phyloP scores from a whole-genome alignment of 2,888 invertebrate genomes.

The Xanthorhoe designata region DNA sequence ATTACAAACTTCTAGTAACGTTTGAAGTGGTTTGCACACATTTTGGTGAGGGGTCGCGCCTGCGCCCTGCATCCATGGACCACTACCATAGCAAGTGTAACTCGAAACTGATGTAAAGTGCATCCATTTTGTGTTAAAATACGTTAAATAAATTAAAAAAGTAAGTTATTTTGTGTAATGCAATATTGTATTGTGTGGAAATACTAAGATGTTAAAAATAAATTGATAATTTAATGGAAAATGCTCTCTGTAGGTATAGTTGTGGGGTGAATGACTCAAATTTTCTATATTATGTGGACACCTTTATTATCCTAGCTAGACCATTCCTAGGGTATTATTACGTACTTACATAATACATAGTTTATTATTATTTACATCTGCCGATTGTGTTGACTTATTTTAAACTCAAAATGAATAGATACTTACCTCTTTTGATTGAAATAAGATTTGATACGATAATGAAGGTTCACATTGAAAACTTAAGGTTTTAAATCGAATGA shows the following conservation, averaged over 20 bases:
- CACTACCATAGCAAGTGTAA: conserved; percentile 75
- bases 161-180: conserved; percentile 60
- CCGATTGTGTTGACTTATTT: too few relatives aligned
- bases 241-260: neutral
- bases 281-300: neutral
- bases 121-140: conserved; percentile 67
- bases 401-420: too few relatives aligned
- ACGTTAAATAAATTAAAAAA: conserved; percentile 55
- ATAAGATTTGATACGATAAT: too few relatives aligned
- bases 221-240: neutral
- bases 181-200: conserved; percentile 9
- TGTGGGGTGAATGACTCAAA: neutral
- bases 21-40: conserved; percentile 51
- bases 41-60: conserved; percentile 62
- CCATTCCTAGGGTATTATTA: neutral
- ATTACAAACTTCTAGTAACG: neutral
- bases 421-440: too few relatives aligned
- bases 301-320: neutral
- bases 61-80: conserved; percentile 78
- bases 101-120: conserved; percentile 68
- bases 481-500: neutral
- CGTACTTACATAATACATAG: too few relatives aligned
- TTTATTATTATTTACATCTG: too few relatives aligned
- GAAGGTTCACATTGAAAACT: neutral
- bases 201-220: neutral